Evolutionary conservation across 2,888 invertebrate genomes (phyloP), one percentile per base, ranked within the genome.

Genomic region (Hirtodrosophila trivittata): DNA sequence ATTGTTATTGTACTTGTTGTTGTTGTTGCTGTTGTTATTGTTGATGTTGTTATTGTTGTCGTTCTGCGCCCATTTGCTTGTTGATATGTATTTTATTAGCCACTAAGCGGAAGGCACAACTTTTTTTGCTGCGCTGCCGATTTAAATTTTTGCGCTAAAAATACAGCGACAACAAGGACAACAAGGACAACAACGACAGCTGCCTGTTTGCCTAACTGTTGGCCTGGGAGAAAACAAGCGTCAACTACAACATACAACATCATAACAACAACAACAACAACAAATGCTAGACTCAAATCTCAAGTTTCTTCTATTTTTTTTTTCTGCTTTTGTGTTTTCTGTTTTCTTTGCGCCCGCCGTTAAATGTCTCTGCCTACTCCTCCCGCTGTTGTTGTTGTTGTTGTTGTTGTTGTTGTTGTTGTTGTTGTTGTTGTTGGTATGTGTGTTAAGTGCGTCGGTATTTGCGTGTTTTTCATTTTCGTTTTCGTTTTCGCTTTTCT

Each of bases 391-490:
- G 54, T 57, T 41, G 47, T 66, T 32, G 35, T 39, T 43, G 59
- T 32, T 54, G 10, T 28, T 57, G 42, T 35, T 47, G 21, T 35
- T 49, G 25, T 25, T 32, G 41, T 58, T 65, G 49, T 49, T 59
- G 66, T 52, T 75, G 57, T 39, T 73, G 59, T 69, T 70, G 66
- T 66, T 63, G 66, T 72, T 57, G 58, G 66, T 73, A 75, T 81
- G 82, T 84, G 75, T 87, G 86, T 86, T 86, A 86, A 86, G 86
- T 86, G 85, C 86, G 86, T 86, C 75, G 77, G 68, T 82, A 80
- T 83, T 85, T 81, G 78, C 76, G 73, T 75, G 64, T 77, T 65
- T 63, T 63, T 54, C 50, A 47, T 60, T 47, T 13, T 35, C 18
- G 18, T 60, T 47, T 13, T 35, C 18, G 18, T 21, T 21, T 21